phyloP scores from a whole-genome alignment of 2,797 vertebrate genomes.

The Mergus octosetaceus region DNA sequence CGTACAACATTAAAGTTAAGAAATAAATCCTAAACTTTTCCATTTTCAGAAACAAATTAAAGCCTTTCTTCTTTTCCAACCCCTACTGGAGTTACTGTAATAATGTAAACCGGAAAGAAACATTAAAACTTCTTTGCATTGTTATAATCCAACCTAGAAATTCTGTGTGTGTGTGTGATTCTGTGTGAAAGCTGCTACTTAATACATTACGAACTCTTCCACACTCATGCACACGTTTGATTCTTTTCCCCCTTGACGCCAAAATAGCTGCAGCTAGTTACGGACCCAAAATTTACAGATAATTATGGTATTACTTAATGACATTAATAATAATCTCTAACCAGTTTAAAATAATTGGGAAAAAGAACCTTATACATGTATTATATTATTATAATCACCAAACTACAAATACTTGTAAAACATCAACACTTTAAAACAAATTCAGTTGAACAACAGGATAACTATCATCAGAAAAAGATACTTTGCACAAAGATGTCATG shows the following conservation, averaged over 20 bases:
- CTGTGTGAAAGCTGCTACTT: neutral
- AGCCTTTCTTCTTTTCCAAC: accelerated
- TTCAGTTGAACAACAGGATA: neutral
- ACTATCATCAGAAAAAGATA: neutral
- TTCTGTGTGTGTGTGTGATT: too few species aligned
- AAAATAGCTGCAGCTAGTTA: neutral
- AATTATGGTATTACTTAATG: neutral
- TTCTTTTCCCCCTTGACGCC: neutral
- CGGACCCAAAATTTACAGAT: neutral
- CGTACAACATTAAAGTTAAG: neutral
- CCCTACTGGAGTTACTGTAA: neutral
- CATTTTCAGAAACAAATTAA: neutral
- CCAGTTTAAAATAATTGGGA: neutral
- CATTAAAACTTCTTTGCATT: neutral
- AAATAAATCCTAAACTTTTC: neutral
- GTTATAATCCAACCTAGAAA: too few species aligned
- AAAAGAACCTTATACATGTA: neutral
- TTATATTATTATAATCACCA: neutral
- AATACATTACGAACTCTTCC: neutral
- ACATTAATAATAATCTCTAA: neutral
- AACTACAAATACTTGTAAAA: neutral
- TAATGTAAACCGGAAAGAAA: neutral
- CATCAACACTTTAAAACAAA: neutral
- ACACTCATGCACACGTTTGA: neutral
- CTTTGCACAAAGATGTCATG: neutral